Evolutionary conservation across 2,113 vertebrate species (phyloP).

Genomic region (Kryptolebias marmoratus): DNA sequence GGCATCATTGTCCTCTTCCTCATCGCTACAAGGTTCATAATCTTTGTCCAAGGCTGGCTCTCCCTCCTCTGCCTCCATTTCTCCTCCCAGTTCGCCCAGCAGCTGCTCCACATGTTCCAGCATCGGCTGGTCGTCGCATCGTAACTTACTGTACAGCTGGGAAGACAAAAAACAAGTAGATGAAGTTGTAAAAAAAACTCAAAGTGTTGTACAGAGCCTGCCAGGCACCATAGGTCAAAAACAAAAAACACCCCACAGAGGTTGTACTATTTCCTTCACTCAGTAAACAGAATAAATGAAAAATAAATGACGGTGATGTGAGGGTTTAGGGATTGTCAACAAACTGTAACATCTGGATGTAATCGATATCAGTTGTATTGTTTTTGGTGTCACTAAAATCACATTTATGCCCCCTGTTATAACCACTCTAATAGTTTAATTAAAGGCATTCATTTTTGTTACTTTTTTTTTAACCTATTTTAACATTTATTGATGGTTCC

Average conservation of each 20-base stretch:
- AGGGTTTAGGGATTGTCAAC: not conserved
- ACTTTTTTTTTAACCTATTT: too few relatives aligned
- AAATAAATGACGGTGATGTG: too few relatives aligned
- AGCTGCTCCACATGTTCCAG: conserved; percentile 82
- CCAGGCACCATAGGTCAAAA: conserved; percentile 4
- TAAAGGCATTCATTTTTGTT: too few relatives aligned
- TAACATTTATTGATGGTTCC: too few relatives aligned
- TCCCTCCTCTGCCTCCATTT: conserved; percentile 64
- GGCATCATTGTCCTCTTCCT: conserved; percentile 64
- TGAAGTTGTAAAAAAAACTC: not conserved
- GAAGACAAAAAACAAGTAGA: conserved; percentile 8
- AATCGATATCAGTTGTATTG: not conserved
- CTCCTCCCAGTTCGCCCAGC: conserved; percentile 76
- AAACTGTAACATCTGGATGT: not conserved
- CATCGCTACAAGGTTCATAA: conserved; percentile 75
- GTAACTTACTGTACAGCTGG: conserved; percentile 81
- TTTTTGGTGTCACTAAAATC: not conserved
- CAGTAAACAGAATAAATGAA: too few relatives aligned
- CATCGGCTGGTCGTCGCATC: conserved; percentile 79
- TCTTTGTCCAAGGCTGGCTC: conserved; percentile 60
- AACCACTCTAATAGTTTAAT: too few relatives aligned
- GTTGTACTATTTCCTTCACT: too few relatives aligned
- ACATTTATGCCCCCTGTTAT: too few relatives aligned
- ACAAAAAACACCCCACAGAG: not conserved
- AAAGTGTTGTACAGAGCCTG: not conserved